phyloP scores from a whole-genome alignment of 2,888 invertebrate genomes.

The Periphyllus acericola region DNA sequence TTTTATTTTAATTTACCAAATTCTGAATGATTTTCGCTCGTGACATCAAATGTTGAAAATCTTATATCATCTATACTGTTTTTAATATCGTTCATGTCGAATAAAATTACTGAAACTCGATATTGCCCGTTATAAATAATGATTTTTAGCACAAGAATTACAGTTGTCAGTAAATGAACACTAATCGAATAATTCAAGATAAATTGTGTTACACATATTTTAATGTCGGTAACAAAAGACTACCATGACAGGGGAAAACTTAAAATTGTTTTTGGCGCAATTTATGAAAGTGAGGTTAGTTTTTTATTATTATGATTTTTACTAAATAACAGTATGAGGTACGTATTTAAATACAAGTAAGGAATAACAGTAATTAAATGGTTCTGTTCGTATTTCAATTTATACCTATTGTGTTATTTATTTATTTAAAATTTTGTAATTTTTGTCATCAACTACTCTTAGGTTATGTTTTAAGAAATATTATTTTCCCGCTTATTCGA shows the following conservation, averaged over 20 bases:
- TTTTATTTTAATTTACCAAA: slow-evolving; percentile 8
- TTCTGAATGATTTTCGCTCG: not conserved
- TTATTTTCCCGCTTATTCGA: slow-evolving; percentile 14
- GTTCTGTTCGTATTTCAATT: not conserved
- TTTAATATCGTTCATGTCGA: not conserved
- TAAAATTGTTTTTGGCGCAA: slow-evolving; percentile 1
- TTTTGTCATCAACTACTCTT: not conserved
- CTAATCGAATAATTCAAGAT: not conserved
- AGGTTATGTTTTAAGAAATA: slow-evolving; percentile 20
- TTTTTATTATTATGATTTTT: not conserved
- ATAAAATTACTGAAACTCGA: not conserved
- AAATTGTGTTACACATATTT: not conserved
- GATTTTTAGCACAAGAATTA: not conserved
- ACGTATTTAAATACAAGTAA: not conserved
- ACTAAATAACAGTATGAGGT: not conserved
- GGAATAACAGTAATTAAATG: not conserved
- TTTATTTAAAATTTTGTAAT: not conserved
- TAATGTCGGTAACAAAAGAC: not conserved
- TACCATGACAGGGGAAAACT: not conserved
- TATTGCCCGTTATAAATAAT: not conserved
- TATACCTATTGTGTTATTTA: not conserved
- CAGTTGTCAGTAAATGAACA: not conserved
- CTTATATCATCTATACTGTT: not conserved
- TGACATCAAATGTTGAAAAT: not conserved
- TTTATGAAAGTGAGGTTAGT: slow-evolving; percentile 20